Conservation (phyloP, 2,113 vertebrate species). For the Willisornis vidua region DNA sequence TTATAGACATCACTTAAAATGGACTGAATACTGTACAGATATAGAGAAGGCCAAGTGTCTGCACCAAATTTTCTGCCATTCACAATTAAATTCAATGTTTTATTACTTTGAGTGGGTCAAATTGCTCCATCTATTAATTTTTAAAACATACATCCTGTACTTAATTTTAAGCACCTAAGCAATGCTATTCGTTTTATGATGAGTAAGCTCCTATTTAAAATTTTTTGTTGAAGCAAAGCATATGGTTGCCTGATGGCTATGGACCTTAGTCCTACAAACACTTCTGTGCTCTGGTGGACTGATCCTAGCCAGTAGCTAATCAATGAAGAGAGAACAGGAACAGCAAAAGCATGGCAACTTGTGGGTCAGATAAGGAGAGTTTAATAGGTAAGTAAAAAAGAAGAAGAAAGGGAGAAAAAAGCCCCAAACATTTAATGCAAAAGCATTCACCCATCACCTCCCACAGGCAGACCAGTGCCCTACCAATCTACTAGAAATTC, state of each 20-base stretch:
- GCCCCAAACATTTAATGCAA: not conserved
- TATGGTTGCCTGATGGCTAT: not conserved
- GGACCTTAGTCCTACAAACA: not conserved
- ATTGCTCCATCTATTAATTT: not conserved
- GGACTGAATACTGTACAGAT: not conserved
- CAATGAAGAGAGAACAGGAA: not conserved
- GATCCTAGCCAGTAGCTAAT: not conserved
- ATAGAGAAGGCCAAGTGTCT: not conserved
- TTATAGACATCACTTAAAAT: not conserved
- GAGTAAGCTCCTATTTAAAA: not conserved
- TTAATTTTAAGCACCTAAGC: not conserved
- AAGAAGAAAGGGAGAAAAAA: not conserved
- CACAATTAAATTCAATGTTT: not conserved
- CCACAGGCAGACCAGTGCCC: not conserved
- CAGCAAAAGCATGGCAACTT: not conserved
- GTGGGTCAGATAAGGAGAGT: accelerated
- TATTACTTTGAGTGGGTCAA: not conserved
- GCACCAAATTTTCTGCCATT: not conserved
- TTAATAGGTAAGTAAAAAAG: not conserved
- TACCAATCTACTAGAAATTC: not conserved
- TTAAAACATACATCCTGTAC: not conserved
- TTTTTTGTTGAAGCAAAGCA: not conserved
- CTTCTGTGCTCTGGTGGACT: not conserved
- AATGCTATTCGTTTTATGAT: not conserved
- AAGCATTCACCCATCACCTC: not conserved